Base-by-base conservation (phyloP, 2,888 invertebrate species). In the Caenorhabditis sp. region DNA sequence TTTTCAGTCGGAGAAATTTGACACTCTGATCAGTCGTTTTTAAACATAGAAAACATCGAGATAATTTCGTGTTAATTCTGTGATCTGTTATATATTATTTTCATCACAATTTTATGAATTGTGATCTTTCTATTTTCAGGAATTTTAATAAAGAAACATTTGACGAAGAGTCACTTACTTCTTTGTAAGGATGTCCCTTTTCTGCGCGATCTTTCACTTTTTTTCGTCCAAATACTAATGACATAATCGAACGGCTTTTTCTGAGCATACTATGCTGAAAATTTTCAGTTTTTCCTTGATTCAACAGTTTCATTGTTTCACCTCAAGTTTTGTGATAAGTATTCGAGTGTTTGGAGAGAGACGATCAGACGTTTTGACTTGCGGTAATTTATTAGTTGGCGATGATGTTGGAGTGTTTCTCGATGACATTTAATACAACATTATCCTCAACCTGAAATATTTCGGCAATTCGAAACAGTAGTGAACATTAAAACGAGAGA, bases 221-320 rank as follows among this genome's bases (percentile, higher is more conserved):
- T 60, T 76, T 64, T 26, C 77, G 36, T 36, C 81, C 81, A 37
- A 81, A 78, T 37, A 79, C 65, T 49, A 81, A 54, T 57, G 81
- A 77, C 66, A 78, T 67, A 36, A 81, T 63, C 23, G 81, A 79
- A 19, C 81, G 77, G 57, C 76, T 69, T 50, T 61, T 76, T 31
- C 79, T 75, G 37, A 79, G 62, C 79, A 78, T 76, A 59, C 64
- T 78, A 65, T 74, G 62, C 79, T 79, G 66, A 36, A 26, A 64
- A 49, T 17, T 21, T 6, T 17, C 3, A 17, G 27, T 23, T 50
- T 4, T 31, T 6, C 4, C 10, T 31, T 6, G 10, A 31, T 31
- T 31, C 10, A 31, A 31, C 31, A 31, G 31, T 10, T 31, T 31
- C 10, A 51, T n/a, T 2, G 27, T 26, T 26, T 53, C n/a, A 75